These are phyloP conservation scores for Ursus arctos DNA, from an alignment of 2,113 vertebrate species.

Conservation along the genomic window DNA sequence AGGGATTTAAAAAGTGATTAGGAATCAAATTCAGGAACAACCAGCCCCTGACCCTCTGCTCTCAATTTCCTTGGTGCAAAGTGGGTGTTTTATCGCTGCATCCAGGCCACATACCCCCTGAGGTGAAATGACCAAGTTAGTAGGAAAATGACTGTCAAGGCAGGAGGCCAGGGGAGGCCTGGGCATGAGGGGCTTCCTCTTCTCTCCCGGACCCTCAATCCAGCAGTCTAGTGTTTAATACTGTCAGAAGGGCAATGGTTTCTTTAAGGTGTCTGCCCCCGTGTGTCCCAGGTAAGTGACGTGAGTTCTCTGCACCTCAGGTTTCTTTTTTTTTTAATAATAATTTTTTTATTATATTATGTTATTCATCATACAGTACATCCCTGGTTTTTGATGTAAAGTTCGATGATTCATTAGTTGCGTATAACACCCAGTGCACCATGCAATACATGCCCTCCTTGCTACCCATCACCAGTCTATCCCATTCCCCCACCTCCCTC, in stretches of 20 bases:
- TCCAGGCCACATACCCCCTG: constrained; percentile 61
- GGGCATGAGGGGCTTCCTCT: not conserved
- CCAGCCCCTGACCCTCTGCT: constrained; percentile 50
- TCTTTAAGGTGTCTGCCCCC: not conserved
- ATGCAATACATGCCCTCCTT: too few relatives aligned
- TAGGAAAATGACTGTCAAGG: constrained; percentile 65
- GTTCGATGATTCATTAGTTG: too few relatives aligned
- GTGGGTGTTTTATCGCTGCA: constrained; percentile 63
- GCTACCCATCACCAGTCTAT: too few relatives aligned
- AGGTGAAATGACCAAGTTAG: constrained; percentile 46
- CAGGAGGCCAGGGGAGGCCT: not conserved
- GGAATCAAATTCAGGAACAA: constrained; percentile 55
- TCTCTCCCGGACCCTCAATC: not conserved
- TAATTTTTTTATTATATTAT: too few relatives aligned
- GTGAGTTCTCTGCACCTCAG: not conserved
- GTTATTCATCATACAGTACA: too few relatives aligned
- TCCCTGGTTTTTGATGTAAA: too few relatives aligned
- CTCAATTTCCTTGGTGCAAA: not conserved
- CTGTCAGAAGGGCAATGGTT: not conserved
- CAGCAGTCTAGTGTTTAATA: too few relatives aligned
- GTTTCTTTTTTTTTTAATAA: not conserved
- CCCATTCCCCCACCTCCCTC: too few relatives aligned
- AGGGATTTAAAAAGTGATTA: constrained; percentile 64
- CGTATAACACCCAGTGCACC: too few relatives aligned
- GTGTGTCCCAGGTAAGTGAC: not conserved